Evolutionary conservation across 2,113 vertebrate species (phyloP).

Genomic region (Conger conger): DNA sequence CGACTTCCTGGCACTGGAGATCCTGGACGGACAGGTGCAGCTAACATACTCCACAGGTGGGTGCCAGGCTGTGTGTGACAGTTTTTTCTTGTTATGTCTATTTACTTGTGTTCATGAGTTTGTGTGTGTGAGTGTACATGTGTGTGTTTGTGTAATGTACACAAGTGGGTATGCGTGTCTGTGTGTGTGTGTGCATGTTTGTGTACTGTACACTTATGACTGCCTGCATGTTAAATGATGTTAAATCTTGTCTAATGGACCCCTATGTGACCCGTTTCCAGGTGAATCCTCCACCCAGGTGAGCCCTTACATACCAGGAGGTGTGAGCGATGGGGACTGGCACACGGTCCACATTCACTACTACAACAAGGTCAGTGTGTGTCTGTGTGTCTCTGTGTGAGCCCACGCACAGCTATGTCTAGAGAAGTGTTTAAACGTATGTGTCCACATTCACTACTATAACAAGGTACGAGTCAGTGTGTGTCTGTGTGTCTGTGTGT

Average conservation of each 20-base stretch:
- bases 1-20: conserved; percentile 93
- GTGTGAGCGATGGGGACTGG: conserved; percentile 94
- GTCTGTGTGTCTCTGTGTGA: background rate
- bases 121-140: background rate
- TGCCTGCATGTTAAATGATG: background rate
- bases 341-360: conserved; percentile 91
- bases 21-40: conserved; percentile 90
- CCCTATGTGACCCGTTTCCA: conserved; percentile 51
- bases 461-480: conserved; percentile 83
- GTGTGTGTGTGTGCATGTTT: conserved; percentile 12
- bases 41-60: conserved; percentile 96
- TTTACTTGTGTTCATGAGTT: too few relatives aligned
- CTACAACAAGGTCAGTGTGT: conserved; percentile 88
- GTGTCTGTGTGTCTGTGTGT: conserved; percentile 35
- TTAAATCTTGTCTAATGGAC: background rate
- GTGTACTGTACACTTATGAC: conserved; percentile 2
- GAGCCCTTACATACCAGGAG: conserved; percentile 84
- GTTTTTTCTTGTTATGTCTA: too few relatives aligned
- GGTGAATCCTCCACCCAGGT: conserved; percentile 94
- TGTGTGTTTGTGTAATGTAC: background rate
- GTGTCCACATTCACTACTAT: conserved; percentile 88
- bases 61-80: conserved; percentile 31
- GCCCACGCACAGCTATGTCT: background rate
- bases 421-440: conserved; percentile 17
- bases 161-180: background rate